A percentile compares a stretch with the other conserved stretches of the same genome.
Conservation (phyloP, 2,797 vertebrate genomes). For the Pteropus rufus region DNA sequence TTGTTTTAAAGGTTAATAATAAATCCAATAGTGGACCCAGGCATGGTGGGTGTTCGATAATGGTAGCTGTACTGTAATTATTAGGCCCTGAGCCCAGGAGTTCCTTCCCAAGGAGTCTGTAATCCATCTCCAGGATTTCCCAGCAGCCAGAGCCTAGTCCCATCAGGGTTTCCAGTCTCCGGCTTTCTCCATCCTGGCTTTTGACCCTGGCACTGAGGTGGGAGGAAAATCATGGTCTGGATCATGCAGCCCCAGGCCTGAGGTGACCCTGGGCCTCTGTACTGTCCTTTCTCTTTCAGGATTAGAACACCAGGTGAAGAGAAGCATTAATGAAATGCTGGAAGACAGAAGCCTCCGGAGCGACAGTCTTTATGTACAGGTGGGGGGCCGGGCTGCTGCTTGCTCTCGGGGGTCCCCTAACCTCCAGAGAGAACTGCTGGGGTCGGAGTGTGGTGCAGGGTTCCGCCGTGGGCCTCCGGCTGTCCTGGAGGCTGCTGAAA, state of each 20-base stretch:
- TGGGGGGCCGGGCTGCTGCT: not conserved
- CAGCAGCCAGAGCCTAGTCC: not conserved
- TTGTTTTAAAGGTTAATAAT: not conserved
- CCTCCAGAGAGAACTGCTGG: not conserved
- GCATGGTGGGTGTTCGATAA: not conserved
- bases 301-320: constrained; percentile 6
- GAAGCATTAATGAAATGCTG: constrained; percentile 68
- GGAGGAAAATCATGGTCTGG: not conserved
- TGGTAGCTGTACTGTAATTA: not conserved
- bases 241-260: fast-evolving
- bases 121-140: not conserved
- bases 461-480: not conserved
- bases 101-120: not conserved
- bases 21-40: not conserved
- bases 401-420: not conserved
- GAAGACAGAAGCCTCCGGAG: not conserved
- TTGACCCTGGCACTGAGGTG: not conserved
- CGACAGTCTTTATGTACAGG: constrained; percentile 54
- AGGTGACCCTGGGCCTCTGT: fast-evolving
- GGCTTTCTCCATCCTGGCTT: not conserved
- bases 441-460: fast-evolving
- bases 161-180: not conserved
- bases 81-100: not conserved
- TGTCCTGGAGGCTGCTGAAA: not conserved
- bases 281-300: constrained; percentile 7